Base-by-base conservation (phyloP, 2,888 invertebrate genomes). In the Eudemis profundana region DNA sequence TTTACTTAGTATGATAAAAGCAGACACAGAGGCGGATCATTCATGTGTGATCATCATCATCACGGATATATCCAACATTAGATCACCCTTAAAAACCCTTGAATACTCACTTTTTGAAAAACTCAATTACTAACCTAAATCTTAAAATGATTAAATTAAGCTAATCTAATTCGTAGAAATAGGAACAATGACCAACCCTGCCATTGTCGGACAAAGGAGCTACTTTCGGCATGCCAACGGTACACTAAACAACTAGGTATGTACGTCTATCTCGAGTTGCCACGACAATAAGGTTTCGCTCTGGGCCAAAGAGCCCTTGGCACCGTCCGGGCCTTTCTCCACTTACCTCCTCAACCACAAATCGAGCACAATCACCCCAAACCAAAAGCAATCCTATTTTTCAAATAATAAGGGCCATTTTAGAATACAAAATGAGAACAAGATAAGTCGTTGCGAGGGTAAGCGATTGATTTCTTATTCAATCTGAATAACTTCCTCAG, bases 401-500 rank as follows among this genome's bases (percentile, higher is more conserved):
- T 8, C n/a, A 19, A 27, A 12, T 2, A 19, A 56, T 27, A 56
- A n/a, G 15, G 42, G n/a, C 17, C 1, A 17, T 15, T 29, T 56
- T 44, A 10, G 0, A 27, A 44, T 1, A 7, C 4, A 1, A 10
- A 7, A n/a, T 19, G 4, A 12, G 33, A 14, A 19, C 3, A 4
- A 27, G 23, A 42, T 42, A 54, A 42, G 27, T 2, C 54, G 17
- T 27, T 42, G 27, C 12, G 12, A 42, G 4, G 8, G 7, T 27
- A 27, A 42, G 12, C 14, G 23, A 1, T 42, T 12, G 12, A 56
- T 65, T 60, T 64, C 56, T 76, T 78, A 78, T 75, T 70, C 72
- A 77, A 71, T 78, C 75, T 73, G 72, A 75, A 74, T 73, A 74
- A 73, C 71, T 74, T 73, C 40, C 63, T 59, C 66, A 73, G 72